phyloP scores from a whole-genome alignment of 2,113 vertebrate species.

The Mustelus asterias region DNA sequence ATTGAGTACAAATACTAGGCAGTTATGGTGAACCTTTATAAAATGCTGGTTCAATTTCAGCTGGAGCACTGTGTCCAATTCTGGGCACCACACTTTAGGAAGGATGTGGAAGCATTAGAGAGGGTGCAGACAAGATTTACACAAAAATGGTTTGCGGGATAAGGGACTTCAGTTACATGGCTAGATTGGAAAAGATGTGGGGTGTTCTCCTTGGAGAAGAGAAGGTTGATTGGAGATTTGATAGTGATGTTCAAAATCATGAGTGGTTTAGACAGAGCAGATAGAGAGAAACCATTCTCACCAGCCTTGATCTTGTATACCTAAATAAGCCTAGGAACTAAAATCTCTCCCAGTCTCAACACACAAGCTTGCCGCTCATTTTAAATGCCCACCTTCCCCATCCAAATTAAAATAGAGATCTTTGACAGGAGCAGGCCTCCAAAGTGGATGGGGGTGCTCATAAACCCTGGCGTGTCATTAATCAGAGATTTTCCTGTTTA shows the following conservation, averaged over 20 bases:
- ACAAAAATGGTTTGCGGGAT: not conserved
- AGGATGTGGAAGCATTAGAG: not conserved
- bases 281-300: not conserved
- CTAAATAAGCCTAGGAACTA: not conserved
- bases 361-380: not conserved
- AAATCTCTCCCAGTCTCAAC: not conserved
- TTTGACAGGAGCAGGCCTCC: not conserved
- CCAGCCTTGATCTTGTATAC: not conserved
- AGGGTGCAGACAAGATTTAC: not conserved
- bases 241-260: not conserved
- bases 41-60: not conserved
- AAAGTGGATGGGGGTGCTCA: not conserved
- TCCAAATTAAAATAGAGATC: not conserved
- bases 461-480: not conserved
- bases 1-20: not conserved
- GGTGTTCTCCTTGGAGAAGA: not conserved
- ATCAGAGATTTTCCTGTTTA: not conserved
- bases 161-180: not conserved
- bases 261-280: not conserved
- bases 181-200: not conserved
- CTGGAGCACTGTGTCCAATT: not conserved
- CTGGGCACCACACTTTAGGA: not conserved
- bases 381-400: not conserved
- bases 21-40: not conserved
- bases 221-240: not conserved